Evolutionary conservation across 2,797 vertebrate genomes (phyloP).

Genomic region (Aldrovandia affinis): DNA sequence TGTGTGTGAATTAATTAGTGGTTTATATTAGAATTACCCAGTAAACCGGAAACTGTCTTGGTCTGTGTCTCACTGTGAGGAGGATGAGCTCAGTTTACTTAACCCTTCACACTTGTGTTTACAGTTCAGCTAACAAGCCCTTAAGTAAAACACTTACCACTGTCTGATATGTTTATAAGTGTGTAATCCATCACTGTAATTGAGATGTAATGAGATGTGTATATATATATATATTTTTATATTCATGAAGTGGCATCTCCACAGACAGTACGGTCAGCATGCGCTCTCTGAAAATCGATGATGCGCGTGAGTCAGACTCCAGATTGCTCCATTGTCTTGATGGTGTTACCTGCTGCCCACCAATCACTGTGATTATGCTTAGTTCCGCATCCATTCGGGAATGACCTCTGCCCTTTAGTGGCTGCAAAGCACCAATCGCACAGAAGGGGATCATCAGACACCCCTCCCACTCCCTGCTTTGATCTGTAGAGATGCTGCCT

Average conservation of each 20-base stretch:
- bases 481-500: not conserved
- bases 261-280: not conserved
- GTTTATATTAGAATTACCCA: no score
- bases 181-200: slow-evolving; percentile 11
- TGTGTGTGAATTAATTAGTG: no score
- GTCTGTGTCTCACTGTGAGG: not conserved
- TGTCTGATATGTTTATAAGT: not conserved
- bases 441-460: not conserved
- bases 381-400: not conserved
- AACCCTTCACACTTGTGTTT: not conserved
- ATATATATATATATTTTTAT: no score
- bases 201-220: slow-evolving; percentile 5
- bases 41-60: not conserved
- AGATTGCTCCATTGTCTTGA: not conserved
- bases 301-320: not conserved
- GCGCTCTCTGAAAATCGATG: not conserved
- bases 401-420: not conserved
- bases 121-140: not conserved
- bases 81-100: not conserved
- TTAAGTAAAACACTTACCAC: not conserved
- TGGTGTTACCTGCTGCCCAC: not conserved
- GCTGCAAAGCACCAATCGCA: not conserved
- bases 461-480: not conserved
- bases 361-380: not conserved
- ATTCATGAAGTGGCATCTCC: not conserved